A percentile compares a stretch with the other conserved stretches of the same genome.
phyloP scores from a whole-genome alignment of 2,888 invertebrate genomes.

The Oxytorus armatus region DNA sequence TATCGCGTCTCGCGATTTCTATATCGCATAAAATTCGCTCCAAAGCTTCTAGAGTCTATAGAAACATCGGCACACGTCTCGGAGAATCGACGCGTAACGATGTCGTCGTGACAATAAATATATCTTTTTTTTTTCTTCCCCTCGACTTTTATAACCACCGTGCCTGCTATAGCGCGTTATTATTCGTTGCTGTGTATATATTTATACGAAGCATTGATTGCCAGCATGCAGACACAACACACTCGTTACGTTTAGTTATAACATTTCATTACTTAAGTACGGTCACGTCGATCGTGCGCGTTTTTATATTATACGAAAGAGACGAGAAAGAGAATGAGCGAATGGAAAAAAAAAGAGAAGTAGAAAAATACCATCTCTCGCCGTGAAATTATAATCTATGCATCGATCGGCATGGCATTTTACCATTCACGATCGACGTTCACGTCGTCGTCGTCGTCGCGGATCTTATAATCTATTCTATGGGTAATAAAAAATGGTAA shows the following conservation, averaged over 20 bases:
- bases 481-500: constrained; percentile 76
- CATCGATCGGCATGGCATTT: constrained; percentile 60
- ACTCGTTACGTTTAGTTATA: constrained; percentile 35
- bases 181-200: neutral
- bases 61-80: constrained; percentile 26
- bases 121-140: neutral
- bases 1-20: constrained; percentile 27
- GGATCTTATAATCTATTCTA: constrained; percentile 73
- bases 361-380: constrained; percentile 47
- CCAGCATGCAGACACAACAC: constrained; percentile 1
- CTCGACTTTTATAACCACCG: constrained; percentile 5
- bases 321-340: neutral
- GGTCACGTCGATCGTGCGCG: constrained; percentile 34
- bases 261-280: constrained; percentile 54
- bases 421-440: constrained; percentile 57
- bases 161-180: constrained; percentile 14
- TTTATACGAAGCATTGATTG: constrained; percentile 22
- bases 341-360: neutral
- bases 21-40: constrained; percentile 19
- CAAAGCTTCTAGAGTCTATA: neutral
- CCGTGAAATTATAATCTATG: constrained; percentile 53
- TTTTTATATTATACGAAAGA: constrained; percentile 21
- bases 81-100: constrained; percentile 45
- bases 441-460: constrained; percentile 41
- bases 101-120: constrained; percentile 48